Evolutionary conservation across 1,140 invertebrate genomes (phyloP).

Genomic region (Myzus persicae): DNA sequence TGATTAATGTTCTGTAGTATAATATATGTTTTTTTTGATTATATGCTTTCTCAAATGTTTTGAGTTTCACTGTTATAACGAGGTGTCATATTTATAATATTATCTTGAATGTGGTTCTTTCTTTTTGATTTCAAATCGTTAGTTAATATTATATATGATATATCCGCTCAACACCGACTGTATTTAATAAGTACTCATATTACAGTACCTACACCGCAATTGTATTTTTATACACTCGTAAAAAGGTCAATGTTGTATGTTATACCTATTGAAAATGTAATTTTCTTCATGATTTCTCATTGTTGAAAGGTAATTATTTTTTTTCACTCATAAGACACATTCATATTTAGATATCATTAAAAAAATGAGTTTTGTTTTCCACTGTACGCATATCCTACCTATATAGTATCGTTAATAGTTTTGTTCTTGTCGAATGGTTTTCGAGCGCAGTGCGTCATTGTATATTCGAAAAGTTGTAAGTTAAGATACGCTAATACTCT

Average conservation of each 20-base stretch:
- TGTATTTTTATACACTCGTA: background rate
- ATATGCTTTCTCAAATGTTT: constrained; percentile 1
- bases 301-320: constrained; percentile 2
- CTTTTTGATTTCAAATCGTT: background rate
- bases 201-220: background rate
- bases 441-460: background rate
- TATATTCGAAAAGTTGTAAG: background rate
- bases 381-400: background rate
- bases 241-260: background rate
- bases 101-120: background rate
- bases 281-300: background rate
- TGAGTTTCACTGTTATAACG: background rate
- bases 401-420: background rate
- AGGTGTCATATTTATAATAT: constrained; percentile 5
- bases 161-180: background rate
- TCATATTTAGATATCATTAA: background rate
- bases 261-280: background rate
- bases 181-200: background rate
- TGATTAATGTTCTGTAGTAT: background rate
- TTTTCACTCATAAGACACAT: background rate
- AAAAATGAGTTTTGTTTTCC: background rate
- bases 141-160: background rate
- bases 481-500: background rate
- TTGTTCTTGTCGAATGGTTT: background rate
- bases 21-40: background rate